Conservation (phyloP, 2,797 vertebrate genomes). For the Diplodus puntazzo region DNA sequence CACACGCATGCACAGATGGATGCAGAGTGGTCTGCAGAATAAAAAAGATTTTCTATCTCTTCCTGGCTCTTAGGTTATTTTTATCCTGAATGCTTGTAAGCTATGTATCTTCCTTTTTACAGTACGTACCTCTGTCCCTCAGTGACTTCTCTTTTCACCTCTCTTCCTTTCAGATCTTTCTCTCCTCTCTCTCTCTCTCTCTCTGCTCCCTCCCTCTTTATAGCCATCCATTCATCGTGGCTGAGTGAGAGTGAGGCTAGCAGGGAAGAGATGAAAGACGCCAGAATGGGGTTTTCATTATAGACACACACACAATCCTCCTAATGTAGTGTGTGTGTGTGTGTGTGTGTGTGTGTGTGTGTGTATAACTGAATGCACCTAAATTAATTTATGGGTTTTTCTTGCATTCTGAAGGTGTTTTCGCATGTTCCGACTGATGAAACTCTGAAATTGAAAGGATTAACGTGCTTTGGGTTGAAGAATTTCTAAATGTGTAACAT, state of each 20-base stretch:
- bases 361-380: not conserved
- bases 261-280: constrained; percentile 58
- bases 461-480: not conserved
- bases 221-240: constrained; percentile 58
- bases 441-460: constrained; percentile 10
- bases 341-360: constrained; percentile 5
- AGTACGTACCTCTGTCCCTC: constrained; percentile 45
- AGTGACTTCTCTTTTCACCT: constrained; percentile 53
- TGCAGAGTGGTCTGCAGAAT: constrained; percentile 34
- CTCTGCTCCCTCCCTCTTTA: constrained; percentile 17
- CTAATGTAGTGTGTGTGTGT: constrained; percentile 4
- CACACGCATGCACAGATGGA: constrained; percentile 43
- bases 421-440: not conserved
- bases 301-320: not conserved
- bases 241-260: constrained; percentile 46
- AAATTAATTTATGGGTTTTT: not conserved
- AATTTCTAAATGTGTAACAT: constrained; percentile 17
- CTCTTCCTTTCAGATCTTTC: constrained; percentile 40
- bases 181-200: not conserved
- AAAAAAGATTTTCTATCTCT: constrained; percentile 37
- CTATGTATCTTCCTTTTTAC: constrained; percentile 53
- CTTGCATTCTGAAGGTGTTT: not conserved
- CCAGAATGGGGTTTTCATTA: constrained; percentile 49
- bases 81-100: constrained; percentile 68
- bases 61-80: constrained; percentile 72